Evolutionary conservation across 1,140 invertebrate genomes (phyloP).

Genomic region (Neodiprion pinetum): DNA sequence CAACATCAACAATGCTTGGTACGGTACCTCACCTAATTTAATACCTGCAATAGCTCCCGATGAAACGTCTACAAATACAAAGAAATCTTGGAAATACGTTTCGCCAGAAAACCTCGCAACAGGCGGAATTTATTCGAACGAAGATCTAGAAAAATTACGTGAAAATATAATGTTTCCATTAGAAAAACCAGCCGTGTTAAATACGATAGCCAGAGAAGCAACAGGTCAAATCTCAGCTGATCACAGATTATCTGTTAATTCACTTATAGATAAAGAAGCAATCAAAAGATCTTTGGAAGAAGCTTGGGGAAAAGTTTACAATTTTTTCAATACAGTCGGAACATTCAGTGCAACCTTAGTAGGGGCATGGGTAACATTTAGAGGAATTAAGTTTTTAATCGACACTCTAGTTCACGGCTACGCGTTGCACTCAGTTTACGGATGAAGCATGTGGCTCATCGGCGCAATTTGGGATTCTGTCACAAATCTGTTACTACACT

Average conservation of each 20-base stretch:
- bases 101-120: neutral
- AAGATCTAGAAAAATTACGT: neutral
- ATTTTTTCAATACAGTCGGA: neutral
- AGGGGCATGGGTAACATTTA: neutral
- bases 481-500: constrained; percentile 14
- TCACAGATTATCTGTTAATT: too few species aligned
- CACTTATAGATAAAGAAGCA: constrained; percentile 13
- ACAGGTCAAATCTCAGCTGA: neutral
- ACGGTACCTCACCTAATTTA: neutral
- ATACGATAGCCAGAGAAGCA: too few species aligned
- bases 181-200: constrained; percentile 11
- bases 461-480: neutral
- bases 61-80: neutral
- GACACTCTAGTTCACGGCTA: constrained; percentile 21
- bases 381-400: constrained; percentile 9
- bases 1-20: neutral
- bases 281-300: neutral
- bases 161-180: constrained; percentile 11
- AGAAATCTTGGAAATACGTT: neutral
- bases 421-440: constrained; percentile 17
- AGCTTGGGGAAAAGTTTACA: neutral
- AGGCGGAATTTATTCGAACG: constrained; percentile 8
- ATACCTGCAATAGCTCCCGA: neutral
- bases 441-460: neutral
- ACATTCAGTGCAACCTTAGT: constrained; percentile 10